phyloP scores from a whole-genome alignment of 2,797 vertebrate species.

The Dipus sagitta region DNA sequence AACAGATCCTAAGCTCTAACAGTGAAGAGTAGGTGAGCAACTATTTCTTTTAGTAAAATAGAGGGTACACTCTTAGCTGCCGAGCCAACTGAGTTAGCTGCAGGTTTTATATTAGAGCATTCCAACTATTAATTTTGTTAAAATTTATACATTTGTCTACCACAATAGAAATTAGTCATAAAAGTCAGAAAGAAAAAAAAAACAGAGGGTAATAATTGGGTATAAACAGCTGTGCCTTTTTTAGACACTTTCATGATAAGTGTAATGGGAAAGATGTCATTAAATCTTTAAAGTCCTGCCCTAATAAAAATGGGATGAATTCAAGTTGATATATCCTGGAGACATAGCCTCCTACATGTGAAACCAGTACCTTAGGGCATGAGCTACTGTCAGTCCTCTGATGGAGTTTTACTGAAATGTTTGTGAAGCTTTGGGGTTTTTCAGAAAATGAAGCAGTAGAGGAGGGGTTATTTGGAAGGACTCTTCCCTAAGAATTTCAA shows the following conservation, averaged over 20 bases:
- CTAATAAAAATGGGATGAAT: constrained; percentile 43
- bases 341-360: not conserved
- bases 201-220: not conserved
- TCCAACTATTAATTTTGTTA: too few relatives aligned
- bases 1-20: not conserved
- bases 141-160: too few relatives aligned
- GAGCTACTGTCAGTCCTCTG: not conserved
- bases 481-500: constrained; percentile 9
- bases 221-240: not conserved
- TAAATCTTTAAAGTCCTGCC: constrained; percentile 30
- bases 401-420: not conserved
- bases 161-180: too few relatives aligned
- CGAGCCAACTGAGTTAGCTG: too few relatives aligned
- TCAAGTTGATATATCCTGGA: constrained; percentile 10
- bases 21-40: not conserved
- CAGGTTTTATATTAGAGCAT: too few relatives aligned
- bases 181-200: too few relatives aligned
- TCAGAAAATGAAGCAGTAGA: not conserved
- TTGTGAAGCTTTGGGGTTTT: not conserved
- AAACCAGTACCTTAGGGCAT: not conserved
- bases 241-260: constrained; percentile 23
- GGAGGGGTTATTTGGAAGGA: not conserved
- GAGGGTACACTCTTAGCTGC: too few relatives aligned
- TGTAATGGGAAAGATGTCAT: not conserved
- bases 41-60: constrained; percentile 53